Percentiles rank a stretch among this genome's conserved stretches.
phyloP scores from a whole-genome alignment of 2,888 invertebrate species.

The Sipha maydis region DNA sequence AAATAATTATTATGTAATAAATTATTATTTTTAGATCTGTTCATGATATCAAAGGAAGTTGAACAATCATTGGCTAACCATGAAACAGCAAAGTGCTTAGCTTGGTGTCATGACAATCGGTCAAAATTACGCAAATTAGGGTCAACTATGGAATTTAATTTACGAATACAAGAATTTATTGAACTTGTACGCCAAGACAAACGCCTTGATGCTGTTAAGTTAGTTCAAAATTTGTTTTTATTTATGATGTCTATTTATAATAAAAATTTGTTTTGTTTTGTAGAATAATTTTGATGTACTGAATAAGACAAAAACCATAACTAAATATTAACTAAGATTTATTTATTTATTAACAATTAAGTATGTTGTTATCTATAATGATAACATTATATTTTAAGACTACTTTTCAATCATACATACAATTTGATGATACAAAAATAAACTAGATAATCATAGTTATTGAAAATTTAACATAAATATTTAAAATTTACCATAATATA shows the following conservation, averaged over 20 bases:
- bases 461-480: no score
- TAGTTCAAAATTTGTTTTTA: conserved; percentile 63
- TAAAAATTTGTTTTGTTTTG: not conserved
- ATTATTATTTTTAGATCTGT: conserved; percentile 75
- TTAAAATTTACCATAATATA: no score
- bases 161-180: conserved; percentile 93
- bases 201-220: conserved; percentile 88
- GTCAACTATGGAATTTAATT: conserved; percentile 94
- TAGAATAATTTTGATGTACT: no score
- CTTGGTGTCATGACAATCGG: conserved; percentile 97
- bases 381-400: not conserved
- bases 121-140: conserved; percentile 93
- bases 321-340: not conserved
- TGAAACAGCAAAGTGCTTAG: conserved; percentile 88
- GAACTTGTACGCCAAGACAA: conserved; percentile 89
- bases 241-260: no score
- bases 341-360: no score
- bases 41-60: conserved; percentile 83
- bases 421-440: no score
- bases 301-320: not conserved
- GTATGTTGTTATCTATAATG: no score
- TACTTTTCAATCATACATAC: no score
- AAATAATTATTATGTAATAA: conserved; percentile 16
- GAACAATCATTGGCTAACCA: conserved; percentile 84
- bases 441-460: no score